These are phyloP conservation scores for Atrichornis clamosus DNA, from an alignment of 2,113 vertebrate genomes.

Conservation along the genomic window DNA sequence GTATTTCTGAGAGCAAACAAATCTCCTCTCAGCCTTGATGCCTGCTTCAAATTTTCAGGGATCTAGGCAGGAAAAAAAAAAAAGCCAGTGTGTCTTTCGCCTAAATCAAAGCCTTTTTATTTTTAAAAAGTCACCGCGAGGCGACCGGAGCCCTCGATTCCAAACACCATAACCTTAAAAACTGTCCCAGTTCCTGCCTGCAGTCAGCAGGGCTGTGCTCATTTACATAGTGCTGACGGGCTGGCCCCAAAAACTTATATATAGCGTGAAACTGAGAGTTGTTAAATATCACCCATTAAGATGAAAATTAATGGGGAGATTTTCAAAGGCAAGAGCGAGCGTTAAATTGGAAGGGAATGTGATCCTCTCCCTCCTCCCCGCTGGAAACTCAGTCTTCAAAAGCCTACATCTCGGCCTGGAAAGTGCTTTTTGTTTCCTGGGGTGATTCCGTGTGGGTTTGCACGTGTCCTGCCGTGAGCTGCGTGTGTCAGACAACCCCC, in stretches of 20 bases:
- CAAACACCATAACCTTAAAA: constrained; percentile 31
- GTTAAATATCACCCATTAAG: constrained; percentile 5
- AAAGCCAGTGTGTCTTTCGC: not conserved
- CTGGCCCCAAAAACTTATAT: constrained; percentile 11
- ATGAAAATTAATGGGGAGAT: constrained; percentile 19
- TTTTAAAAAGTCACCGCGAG: not conserved
- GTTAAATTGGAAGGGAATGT: not conserved
- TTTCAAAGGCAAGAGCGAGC: not conserved
- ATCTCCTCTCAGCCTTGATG: not conserved
- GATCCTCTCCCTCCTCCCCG: not conserved
- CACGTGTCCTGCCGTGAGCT: not conserved
- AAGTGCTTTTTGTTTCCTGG: not conserved
- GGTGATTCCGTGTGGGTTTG: not conserved
- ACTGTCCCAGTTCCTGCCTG: constrained; percentile 32
- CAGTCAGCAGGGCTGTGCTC: constrained; percentile 27
- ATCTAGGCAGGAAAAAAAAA: not conserved
- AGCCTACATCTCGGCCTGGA: not conserved
- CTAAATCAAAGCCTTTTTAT: constrained; percentile 8
- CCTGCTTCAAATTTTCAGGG: not conserved
- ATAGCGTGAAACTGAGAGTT: not conserved
- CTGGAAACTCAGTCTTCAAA: not conserved
- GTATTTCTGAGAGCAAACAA: not conserved
- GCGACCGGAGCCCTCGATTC: not conserved
- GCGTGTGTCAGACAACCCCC: not conserved
- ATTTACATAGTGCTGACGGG: constrained; percentile 47